phyloP scores from a whole-genome alignment of 2,888 invertebrate genomes.

The Leptogaster cylindrica region DNA sequence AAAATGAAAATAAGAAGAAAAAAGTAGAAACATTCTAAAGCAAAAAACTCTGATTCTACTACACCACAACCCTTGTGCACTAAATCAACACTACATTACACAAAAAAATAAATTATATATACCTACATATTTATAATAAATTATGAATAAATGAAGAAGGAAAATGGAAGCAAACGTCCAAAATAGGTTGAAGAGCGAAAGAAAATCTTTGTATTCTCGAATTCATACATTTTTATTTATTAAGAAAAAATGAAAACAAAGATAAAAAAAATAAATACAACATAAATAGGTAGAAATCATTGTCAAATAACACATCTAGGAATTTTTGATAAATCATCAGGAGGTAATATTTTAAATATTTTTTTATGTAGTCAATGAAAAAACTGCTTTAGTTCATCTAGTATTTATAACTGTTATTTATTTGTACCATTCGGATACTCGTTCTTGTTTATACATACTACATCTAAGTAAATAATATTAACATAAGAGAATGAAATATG shows the following conservation, averaged over 20 bases:
- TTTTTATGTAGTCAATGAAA: constrained; percentile 24
- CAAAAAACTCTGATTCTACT: too few relatives aligned
- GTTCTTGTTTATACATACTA: constrained; percentile 2
- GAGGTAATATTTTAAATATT: constrained; percentile 29
- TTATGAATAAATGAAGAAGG: background rate
- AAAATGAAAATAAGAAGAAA: too few relatives aligned
- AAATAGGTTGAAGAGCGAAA: constrained; percentile 13
- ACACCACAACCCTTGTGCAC: too few relatives aligned
- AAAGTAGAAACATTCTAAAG: too few relatives aligned
- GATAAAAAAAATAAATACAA: background rate
- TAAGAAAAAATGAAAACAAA: background rate
- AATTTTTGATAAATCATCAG: constrained; percentile 33
- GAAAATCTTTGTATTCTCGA: constrained; percentile 10
- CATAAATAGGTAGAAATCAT: constrained; percentile 27
- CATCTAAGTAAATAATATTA: background rate
- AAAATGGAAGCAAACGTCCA: constrained; percentile 19
- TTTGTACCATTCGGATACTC: constrained; percentile 11
- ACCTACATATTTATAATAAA: too few relatives aligned
- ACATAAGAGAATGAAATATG: constrained; percentile 9
- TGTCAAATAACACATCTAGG: constrained; percentile 31
- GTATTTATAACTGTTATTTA: constrained; percentile 14
- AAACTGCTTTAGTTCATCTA: constrained; percentile 10
- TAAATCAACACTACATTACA: too few relatives aligned
- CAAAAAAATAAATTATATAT: too few relatives aligned
- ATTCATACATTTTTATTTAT: background rate